Percentiles rank a stretch among this genome's conserved stretches.
phyloP scores from a whole-genome alignment of 2,797 vertebrate genomes.

The Rhodeus uyekii region DNA sequence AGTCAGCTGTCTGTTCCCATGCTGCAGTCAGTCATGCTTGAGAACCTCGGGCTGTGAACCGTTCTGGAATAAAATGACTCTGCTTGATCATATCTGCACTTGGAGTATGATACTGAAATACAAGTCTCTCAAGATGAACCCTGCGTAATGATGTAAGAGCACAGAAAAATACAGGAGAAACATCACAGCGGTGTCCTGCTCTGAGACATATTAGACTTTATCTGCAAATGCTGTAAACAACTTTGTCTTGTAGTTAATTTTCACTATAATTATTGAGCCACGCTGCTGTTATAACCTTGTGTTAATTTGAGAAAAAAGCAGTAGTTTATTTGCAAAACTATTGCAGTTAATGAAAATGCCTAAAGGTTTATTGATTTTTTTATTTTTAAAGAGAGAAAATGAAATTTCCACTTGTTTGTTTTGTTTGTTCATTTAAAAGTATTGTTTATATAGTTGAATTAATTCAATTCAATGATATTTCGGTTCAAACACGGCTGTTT shows the following conservation, averaged over 20 bases:
- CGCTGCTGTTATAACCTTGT: background rate
- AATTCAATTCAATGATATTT: too few species aligned
- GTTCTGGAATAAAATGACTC: conserved; percentile 65
- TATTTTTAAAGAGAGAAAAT: background rate
- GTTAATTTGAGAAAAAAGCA: background rate
- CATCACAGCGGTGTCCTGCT: background rate
- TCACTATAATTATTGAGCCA: background rate
- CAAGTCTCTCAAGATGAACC: background rate
- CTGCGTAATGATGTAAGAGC: background rate
- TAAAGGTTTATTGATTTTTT: fast-evolving
- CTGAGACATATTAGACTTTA: background rate
- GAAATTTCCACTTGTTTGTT: background rate
- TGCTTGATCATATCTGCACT: conserved; percentile 24
- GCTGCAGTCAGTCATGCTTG: conserved; percentile 71
- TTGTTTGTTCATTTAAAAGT: too few species aligned
- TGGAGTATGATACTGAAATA: conserved; percentile 4
- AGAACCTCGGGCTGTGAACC: conserved; percentile 61
- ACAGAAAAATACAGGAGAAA: background rate
- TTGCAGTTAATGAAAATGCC: background rate
- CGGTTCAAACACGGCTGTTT: too few species aligned
- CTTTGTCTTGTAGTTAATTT: background rate
- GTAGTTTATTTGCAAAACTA: background rate
- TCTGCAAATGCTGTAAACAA: background rate
- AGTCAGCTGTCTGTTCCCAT: conserved; percentile 64
- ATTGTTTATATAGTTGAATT: too few species aligned